Base-by-base conservation (phyloP, 2,797 vertebrate species). In the Sebastes umbrosus region DNA sequence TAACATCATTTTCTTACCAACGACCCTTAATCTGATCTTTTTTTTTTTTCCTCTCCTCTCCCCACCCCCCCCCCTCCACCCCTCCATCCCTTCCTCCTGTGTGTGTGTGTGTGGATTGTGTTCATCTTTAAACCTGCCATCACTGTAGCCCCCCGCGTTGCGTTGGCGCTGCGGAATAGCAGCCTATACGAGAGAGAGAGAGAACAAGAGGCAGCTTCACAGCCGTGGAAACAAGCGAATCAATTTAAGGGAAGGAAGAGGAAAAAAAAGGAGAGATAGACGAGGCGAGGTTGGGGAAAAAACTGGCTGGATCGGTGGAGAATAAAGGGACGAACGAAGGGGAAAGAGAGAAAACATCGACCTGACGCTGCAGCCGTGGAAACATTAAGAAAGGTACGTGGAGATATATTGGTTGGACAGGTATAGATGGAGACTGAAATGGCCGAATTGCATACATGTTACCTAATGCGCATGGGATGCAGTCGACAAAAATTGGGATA, bases 151-250 rank as follows among this genome's bases (percentile, higher is more conserved):
- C 93, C 92, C 82, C 71, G 90, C 90, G 90, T 90, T 89, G 94
- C 93, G 92, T 95, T 94, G 92, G 91, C 92, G 93, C 94, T 95
- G 94, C 94, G 93, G 94, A 94, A 93, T 91, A 92, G 88, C 88
- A 92, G 88, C 88, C 88, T 81, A 74, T 88, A 83, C 43, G 43
- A 46, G 43, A 50, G 46, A 46, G 43, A 50, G 46, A 52, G 46
- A 90, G 93, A 94, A 89, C 90, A 88, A 90, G 93, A 94, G 91
- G 77, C 93, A 89, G 92, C 91, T 88, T 88, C 90, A 83, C 80
- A 89, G 91, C 90, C 90, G 90, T 73, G 92, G 92, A 94, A 89
- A 92, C 89, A 92, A 90, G 93, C 88, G 90, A 85, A 92, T 91
- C 90, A 90, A 91, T 93, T 92, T 93, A 85, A 84, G 80, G 72